Evolutionary conservation across 2,113 vertebrate species (phyloP), one percentile per base, ranked within the genome.

Genomic region (Alosa alosa): DNA sequence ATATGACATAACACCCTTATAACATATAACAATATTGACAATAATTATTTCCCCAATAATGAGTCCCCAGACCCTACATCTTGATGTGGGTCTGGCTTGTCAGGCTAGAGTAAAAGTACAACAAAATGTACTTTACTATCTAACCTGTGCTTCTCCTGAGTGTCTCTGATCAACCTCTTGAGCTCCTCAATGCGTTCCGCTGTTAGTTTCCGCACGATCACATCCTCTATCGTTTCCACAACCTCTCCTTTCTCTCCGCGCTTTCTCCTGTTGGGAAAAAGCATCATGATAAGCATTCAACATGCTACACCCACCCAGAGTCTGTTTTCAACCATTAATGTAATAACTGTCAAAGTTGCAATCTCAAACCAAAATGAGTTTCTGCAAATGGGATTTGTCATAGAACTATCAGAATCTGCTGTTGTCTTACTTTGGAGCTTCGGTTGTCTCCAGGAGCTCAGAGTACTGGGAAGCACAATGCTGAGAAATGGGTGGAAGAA

Each of bases 161-260:
- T 98, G 89, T 99, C 97, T 92, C 96, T 98, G 90, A 99, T 98
- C 5, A 97, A 87, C 91, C 95, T 97, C 89, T 98, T 99, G 8
- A 99, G 86, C 84, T 98, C 97, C 60, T 98, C 97, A 50, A 99
- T 97, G 93, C 97, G 92, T 88, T 99, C 97, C 60, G 96, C 95
- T 4, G 97, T 99, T 88, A 99, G 94, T 91, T 96, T 96, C 85
- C 97, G 93, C 60, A 99, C 98, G 86, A 99, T 99, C 89, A 99
- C 96, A 87, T 99, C 98, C 93, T 99, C 97, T 90, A 98, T 96
- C 0, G 98, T 99, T 95, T 99, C 98, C 25, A 99, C 97, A 91
- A 98, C 97, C 90, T 99, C 98, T 81, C 98, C 98, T 82, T 97
- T 97, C 90, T 99, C 98, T 9, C 97, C 98, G 7, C 98, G 96